Conservation (phyloP, 2,797 vertebrate species). For the Crypturellus tataupa region DNA sequence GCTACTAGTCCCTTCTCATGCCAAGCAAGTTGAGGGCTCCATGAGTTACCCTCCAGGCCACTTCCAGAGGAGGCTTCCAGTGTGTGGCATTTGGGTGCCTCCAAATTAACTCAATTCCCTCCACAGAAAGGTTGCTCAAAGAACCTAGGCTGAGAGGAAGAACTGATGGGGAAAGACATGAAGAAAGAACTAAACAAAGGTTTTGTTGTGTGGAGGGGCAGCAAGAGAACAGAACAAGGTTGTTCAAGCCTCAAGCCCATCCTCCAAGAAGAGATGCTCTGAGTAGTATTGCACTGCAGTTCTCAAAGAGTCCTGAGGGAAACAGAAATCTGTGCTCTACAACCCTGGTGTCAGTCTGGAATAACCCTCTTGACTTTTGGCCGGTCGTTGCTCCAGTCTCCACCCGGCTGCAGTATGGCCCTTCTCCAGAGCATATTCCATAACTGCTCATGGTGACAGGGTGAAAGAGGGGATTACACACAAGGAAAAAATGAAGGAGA, state of each 20-base stretch:
- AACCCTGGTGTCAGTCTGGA: conserved; percentile 3
- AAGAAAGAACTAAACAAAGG: not conserved
- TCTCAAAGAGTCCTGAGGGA: not conserved
- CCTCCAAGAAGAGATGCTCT: not conserved
- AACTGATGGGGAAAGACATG: fast-evolving
- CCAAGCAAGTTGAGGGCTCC: not conserved
- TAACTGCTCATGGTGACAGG: not conserved
- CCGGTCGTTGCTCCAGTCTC: not conserved
- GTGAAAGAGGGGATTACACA: conserved; percentile 16
- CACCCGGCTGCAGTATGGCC: not conserved
- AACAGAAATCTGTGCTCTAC: not conserved
- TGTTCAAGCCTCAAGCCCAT: not conserved
- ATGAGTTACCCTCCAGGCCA: not conserved
- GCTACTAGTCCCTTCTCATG: not conserved
- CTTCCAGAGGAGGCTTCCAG: not conserved
- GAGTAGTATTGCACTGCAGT: not conserved
- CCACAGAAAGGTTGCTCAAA: not conserved
- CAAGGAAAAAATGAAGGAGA: conserved; percentile 48
- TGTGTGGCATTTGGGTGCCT: not conserved
- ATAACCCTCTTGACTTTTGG: conserved; percentile 7
- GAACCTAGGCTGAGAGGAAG: not conserved
- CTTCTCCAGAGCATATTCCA: conserved; percentile 24
- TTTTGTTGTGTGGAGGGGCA: not conserved
- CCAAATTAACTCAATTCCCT: not conserved
- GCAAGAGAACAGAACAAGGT: not conserved